Base-by-base conservation (phyloP, 2,797 vertebrate genomes). In the Enteromius trimaculatus region DNA sequence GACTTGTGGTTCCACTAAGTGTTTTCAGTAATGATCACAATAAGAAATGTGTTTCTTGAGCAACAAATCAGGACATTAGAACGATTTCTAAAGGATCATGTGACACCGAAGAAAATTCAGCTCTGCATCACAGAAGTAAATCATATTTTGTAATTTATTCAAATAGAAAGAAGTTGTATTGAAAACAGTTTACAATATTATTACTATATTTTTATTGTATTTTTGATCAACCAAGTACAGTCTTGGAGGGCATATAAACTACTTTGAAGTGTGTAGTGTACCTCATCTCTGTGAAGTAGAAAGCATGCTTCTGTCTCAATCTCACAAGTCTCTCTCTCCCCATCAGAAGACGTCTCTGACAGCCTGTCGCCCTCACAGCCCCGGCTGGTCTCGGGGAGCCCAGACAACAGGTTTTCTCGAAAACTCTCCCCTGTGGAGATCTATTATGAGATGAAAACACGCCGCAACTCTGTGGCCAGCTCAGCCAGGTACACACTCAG, bases 381-480 rank as follows among this genome's bases (percentile, higher is more conserved):
- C 87, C 93, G 88, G 13, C 88, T 93, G 86, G 90, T 90, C 37
- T 94, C 92, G 14, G 93, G 90, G 72, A 94, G 94, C 85, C 94
- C 94, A 6, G 94, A 95, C 86, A 89, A 92, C 60, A 90, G 92
- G 75, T 80, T 90, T 68, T 87, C 85, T 83, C 86, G 92, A 44
- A 94, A 92, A 3, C 87, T 91, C 1, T 94, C 93, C 78, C 93
- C 93, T 0, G 90, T 93, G 4, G 95, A 96, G 85, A 89, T 95
- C 80, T 95, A 95, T 70, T 94, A 91, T 42, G 96, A 95, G 68
- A 93, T 94, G 80, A 95, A 91, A 91, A 92, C 91, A 79, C 93
- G 93, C 7, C 93, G 92, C 82, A 96, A 94, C 87, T 96, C 95
- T 0, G 89, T 96, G 81, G 94, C 94, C 85, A 94, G 93, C 86